Evolutionary conservation across 2,888 invertebrate genomes (phyloP).

Genomic region (Melanchra persicariae): DNA sequence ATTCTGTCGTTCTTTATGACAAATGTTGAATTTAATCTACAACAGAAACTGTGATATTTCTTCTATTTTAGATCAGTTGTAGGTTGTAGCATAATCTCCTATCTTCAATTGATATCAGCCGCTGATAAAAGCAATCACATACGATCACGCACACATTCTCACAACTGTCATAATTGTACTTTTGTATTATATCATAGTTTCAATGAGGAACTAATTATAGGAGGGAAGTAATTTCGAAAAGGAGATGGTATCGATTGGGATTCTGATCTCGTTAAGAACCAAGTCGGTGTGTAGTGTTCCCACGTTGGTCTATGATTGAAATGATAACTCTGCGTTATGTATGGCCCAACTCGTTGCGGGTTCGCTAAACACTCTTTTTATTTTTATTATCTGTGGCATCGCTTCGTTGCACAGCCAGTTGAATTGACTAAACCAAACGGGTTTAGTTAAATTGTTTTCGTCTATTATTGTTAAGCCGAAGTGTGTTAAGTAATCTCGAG

Average conservation of each 20-base stretch:
- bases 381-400: conserved; percentile 40
- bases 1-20: background rate
- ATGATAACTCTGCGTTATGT: conserved; percentile 53
- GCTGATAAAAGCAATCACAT: conserved; percentile 29
- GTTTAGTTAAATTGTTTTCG: conserved; percentile 37
- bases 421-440: conserved; percentile 29
- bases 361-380: conserved; percentile 52
- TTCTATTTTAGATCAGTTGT: conserved; percentile 22
- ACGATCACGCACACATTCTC: conserved; percentile 25
- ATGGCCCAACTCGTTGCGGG: conserved; percentile 38
- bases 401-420: conserved; percentile 38
- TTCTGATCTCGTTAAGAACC: conserved; percentile 32
- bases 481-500: conserved; percentile 23
- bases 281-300: conserved; percentile 24
- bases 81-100: conserved; percentile 23
- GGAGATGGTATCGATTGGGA: conserved; percentile 36
- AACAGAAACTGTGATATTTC: conserved; percentile 25
- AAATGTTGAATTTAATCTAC: conserved; percentile 2
- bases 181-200: conserved; percentile 33
- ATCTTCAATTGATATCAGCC: conserved; percentile 42
- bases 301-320: conserved; percentile 53
- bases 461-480: conserved; percentile 27
- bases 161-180: background rate
- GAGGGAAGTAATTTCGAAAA: conserved; percentile 32
- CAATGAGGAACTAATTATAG: conserved; percentile 9